Base-by-base conservation (phyloP, 2,113 vertebrate species). In the Rattus rattus region DNA sequence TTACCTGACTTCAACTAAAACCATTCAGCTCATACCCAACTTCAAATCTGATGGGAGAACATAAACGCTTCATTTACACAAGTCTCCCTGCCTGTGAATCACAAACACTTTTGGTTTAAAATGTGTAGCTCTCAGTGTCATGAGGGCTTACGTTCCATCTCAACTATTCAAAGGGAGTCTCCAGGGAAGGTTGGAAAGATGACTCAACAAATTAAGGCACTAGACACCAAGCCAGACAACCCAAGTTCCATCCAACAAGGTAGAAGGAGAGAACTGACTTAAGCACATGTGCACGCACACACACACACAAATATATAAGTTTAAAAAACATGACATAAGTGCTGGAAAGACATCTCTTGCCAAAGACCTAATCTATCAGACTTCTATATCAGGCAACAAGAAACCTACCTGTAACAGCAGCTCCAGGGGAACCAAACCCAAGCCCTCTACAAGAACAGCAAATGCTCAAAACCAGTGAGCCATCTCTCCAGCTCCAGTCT, bases 61-160 rank as follows among this genome's bases (percentile, higher is more conserved):
- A 85, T 61, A 94, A 84, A 0, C 52, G 88, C 67, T 89, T 52
- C 28, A 3, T 73, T 91, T 94, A 89, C 91, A 94, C 56, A 19
- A 81, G 56, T 30, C 12, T 39, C 75, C n/a, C 72, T 65, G 30
- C 67, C n/a, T 52, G 5, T 72, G 54, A 54, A 54, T 70, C 52
- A 76, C 43, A 67, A 91, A 47, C 26, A 54, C 56, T 47, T 86
- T 96, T 79, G 30, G 30, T 47, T 49, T 52, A 65, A 22, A 24
- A 22, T 52, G 75, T 89, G 69, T 59, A 79, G 39, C 36, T 59
- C 52, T 54, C 43, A 43, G 43, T 43, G 43, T 43, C 72, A 76
- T 22, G 26, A 76, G 26, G 3, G 28, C 26, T 39, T 73, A 13
- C 24, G 56, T 75, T 75, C 54, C 26, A 30, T 13, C 70, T 47